Base-by-base conservation (phyloP, 2,113 vertebrate genomes). In the Ailurus styani region DNA sequence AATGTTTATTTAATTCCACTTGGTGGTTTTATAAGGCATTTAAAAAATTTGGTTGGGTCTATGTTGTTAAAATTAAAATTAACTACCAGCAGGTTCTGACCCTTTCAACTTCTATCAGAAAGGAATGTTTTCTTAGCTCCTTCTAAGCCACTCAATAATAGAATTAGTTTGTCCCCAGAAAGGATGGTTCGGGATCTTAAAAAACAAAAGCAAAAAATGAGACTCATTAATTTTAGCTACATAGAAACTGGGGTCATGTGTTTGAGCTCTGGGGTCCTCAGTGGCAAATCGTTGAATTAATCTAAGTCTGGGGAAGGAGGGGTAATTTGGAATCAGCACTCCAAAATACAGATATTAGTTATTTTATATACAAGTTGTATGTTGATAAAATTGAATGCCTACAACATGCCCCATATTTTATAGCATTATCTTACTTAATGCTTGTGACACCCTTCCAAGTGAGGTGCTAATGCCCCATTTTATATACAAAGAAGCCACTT, bases 31-130 rank as follows among this genome's bases (percentile, higher is more conserved):
- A 91, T 81, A 66, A 87, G 42, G 20, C 42, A 42, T 70, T 93
- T 84, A 2, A 90, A 87, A 68, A 40, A 2, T 62, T 42, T 73
- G 5, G 82, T 90, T 62, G n/a, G 60, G 52, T 91, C 40, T 29
- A 34, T 42, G 34, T 42, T 82, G 25, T 83, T 70, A 83, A 94
- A 95, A 91, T 57, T 72, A 78, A 96, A 90, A 96, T 45, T 60
- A 62, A 68, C 25, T 64, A 29, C 17, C 3, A 47, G 31, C 62
- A 79, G 50, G 42, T 97, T 93, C 85, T 81, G 75, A 66, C 40
- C 8, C 34, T 15, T 70, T 83, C 42, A 78, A 9, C 42, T 79
- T 60, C 64, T 31, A 68, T 4, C 47, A 57, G 18, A 83, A 64
- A 87, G 9, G 52, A 94, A 52, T 87, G 52, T 29, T 45, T 90